Conservation (phyloP, 2,113 vertebrate genomes). For the Fulmarus glacialis region DNA sequence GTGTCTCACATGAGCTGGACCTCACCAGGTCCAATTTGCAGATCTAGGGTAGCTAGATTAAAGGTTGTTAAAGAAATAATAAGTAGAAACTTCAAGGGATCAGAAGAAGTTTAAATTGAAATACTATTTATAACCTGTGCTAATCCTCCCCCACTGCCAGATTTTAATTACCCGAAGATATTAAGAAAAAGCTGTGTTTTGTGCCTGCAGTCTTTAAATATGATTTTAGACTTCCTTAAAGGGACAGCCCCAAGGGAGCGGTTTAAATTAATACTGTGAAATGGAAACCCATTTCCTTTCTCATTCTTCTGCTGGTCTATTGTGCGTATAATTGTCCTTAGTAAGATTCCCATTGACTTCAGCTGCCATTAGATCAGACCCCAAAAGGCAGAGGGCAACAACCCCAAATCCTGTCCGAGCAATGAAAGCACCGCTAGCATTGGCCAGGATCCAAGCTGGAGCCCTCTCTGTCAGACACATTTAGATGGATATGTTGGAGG, state of each 20-base stretch:
- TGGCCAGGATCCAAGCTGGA: neutral
- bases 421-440: rapidly evolving
- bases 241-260: neutral
- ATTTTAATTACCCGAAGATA: neutral
- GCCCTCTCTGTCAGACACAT: neutral
- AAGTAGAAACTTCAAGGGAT: neutral
- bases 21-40: neutral
- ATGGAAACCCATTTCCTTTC: neutral
- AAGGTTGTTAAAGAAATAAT: neutral
- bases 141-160: conserved; percentile 26
- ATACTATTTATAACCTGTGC: neutral
- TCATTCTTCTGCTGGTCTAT: neutral
- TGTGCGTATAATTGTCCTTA: neutral
- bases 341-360: neutral
- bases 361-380: neutral
- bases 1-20: neutral
- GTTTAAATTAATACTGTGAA: neutral
- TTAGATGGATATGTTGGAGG: neutral
- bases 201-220: neutral
- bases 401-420: neutral
- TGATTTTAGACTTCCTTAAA: neutral
- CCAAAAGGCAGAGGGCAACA: neutral
- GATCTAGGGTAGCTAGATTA: neutral
- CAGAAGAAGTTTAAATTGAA: neutral
- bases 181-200: neutral